These are phyloP conservation scores for Philaenus spumarius DNA, from an alignment of 1,140 invertebrate species.

Conservation along the genomic window DNA sequence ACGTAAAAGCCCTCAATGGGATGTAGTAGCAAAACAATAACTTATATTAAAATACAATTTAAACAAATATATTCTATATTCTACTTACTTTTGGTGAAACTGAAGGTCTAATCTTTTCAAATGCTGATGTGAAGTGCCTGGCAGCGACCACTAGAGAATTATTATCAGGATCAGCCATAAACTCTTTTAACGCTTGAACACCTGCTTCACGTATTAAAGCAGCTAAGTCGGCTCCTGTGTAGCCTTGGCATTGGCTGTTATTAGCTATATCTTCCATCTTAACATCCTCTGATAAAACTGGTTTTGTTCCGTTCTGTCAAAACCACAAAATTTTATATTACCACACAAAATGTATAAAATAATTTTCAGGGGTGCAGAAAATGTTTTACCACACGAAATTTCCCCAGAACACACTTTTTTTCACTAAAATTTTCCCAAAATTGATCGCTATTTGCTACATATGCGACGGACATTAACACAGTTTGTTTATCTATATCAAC, in stretches of 20 bases:
- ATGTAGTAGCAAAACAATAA: no score
- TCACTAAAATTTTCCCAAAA: no score
- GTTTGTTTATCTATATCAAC: no score
- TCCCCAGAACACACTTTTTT: no score
- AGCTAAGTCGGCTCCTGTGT: constrained; percentile 88
- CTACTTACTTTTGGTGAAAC: constrained; percentile 45
- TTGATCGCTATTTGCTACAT: no score
- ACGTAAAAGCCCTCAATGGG: no score
- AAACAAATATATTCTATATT: not conserved
- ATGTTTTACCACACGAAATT: no score
- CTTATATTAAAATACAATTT: no score
- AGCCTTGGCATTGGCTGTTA: constrained; percentile 64
- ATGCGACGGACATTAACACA: no score
- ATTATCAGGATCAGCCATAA: constrained; percentile 41
- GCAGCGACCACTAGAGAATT: constrained; percentile 40
- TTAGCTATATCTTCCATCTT: constrained; percentile 59
- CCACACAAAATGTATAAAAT: no score
- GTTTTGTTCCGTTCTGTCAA: constrained; percentile 64
- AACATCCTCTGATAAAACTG: constrained; percentile 67
- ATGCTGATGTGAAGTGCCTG: constrained; percentile 54
- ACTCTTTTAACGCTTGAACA: constrained; percentile 63
- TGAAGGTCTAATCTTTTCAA: constrained; percentile 71
- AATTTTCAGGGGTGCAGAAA: no score
- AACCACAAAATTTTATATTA: no score
- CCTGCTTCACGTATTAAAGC: constrained; percentile 79